Evolutionary conservation across 1,140 invertebrate species (phyloP), one percentile per base, ranked within the genome.

Genomic region (Steinernema feltiae): DNA sequence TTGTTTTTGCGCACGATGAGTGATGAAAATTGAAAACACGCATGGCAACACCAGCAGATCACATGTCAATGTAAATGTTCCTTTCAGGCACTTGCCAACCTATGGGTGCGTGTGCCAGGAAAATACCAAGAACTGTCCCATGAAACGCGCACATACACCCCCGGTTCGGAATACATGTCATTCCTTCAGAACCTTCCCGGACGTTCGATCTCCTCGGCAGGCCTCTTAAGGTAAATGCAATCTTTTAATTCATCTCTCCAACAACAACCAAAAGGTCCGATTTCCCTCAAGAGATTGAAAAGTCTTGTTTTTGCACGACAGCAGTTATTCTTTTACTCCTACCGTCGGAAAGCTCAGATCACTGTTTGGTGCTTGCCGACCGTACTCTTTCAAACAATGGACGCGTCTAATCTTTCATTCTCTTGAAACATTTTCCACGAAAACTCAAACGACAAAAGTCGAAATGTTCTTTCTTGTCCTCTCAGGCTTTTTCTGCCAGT

Each of bases 61-160:
- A n/a, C n/a, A n/a, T n/a, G n/a, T n/a, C n/a, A n/a, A n/a, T n/a
- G n/a, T n/a, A n/a, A n/a, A n/a, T n/a, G n/a, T n/a, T n/a, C 32
- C n/a, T 78, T 78, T 69, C 72, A 80, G 71, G 75, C 77, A 29
- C 72, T 80, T 53, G 71, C 79, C 21, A 70, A 71, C 53, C 74
- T 80, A 30, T 80, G 78, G 74, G 74, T 71, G 24, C 71, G 73
- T 21, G 63, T 78, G 69, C 83, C 75, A 3, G 72, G 41, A 27
- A 79, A 82, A 46, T 86, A 81, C 76, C 78, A 86, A 30, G 77
- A 79, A 1, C 76, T 85, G 46, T 77, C 83, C 35, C 71, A 85
- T 84, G 81, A 71, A 63, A 82, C 77, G 32, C 72, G 82, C 7
- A 77, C 69, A 31, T 82, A 74, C 53, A 48, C 75, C 30, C 82